Base-by-base conservation (phyloP, 2,797 vertebrate genomes). In the Pseudomugil gertrudae region DNA sequence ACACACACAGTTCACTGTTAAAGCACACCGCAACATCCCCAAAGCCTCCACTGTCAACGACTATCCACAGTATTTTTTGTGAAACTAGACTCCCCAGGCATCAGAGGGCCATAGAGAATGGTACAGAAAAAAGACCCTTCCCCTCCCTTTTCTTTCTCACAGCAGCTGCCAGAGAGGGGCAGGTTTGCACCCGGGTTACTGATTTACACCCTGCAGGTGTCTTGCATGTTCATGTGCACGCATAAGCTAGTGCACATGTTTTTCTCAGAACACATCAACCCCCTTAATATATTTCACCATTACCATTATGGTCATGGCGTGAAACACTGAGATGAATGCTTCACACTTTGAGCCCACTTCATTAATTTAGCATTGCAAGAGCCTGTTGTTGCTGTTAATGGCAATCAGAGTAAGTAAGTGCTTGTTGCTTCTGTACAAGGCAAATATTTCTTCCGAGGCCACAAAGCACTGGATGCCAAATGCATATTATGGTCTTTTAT, bases 161-260 rank as follows among this genome's bases (percentile, higher is more conserved):
- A 75, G 74, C 87, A 89, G 84, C 88, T 90, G 89, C 79, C 74
- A 78, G 59, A 63, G 69, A 79, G 66, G 68, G 79, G 56, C 69
- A 71, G 63, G 55, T 66, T 69, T 56, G 55, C 81, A 73, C 74
- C 63, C 57, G 24, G 24, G 36, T 14, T n/a, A 51, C 76, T 90
- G 87, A 92, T 93, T 92, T 91, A 92, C 82, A 79, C 76, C 69
- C 81, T 82, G 85, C 91, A 92, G 90, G 90, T 91, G 91, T 86
- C 79, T 70, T 70, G 57, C 76, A 76, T 80, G 81, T 81, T 74
- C 75, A 61, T 72, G 76, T 81, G 72, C 65, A 72, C 59, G 64
- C 66, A 61, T 66, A 66, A 68, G 59, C 68, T 56, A 23, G 57
- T 45, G 72, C 79, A 78, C 51, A 65, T 86, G 84, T 50, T 54